Conservation (phyloP, 2,797 vertebrate genomes). For the Emys orbicularis region DNA sequence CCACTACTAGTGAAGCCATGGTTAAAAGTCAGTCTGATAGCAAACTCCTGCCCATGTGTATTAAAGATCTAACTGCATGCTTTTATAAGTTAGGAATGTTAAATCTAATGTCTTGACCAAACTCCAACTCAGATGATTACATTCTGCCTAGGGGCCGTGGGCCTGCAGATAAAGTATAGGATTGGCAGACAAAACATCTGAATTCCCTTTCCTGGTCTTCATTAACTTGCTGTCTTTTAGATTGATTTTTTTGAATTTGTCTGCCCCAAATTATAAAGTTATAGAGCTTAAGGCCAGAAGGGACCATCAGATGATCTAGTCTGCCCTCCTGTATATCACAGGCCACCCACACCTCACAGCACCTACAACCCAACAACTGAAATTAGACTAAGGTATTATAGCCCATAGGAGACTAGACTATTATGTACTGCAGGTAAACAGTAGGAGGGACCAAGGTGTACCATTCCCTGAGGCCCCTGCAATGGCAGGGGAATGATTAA, state of each 20-base stretch:
- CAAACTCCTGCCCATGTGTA: neutral
- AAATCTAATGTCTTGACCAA: neutral
- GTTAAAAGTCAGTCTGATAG: neutral
- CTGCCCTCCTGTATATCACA: neutral
- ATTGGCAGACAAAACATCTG: neutral
- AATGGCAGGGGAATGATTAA: neutral
- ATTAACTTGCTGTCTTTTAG: neutral
- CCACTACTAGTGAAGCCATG: neutral
- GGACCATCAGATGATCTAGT: neutral
- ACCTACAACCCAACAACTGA: neutral
- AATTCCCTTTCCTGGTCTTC: neutral
- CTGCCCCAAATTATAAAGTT: neutral
- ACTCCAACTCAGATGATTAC: neutral
- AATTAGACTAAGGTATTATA: neutral
- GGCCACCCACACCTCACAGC: neutral
- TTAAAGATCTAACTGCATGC: neutral
- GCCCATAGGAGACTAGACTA: neutral
- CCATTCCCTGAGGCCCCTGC: neutral
- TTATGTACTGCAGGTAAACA: neutral
- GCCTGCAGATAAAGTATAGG: neutral
- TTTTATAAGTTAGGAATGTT: neutral
- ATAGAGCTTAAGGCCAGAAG: neutral
- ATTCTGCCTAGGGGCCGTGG: neutral
- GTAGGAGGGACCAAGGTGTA: neutral
- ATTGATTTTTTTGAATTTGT: neutral